A percentile compares a stretch with the other conserved stretches of the same genome.
Conservation (phyloP, 2,797 vertebrate species). For the Setipinna tenuifilis region DNA sequence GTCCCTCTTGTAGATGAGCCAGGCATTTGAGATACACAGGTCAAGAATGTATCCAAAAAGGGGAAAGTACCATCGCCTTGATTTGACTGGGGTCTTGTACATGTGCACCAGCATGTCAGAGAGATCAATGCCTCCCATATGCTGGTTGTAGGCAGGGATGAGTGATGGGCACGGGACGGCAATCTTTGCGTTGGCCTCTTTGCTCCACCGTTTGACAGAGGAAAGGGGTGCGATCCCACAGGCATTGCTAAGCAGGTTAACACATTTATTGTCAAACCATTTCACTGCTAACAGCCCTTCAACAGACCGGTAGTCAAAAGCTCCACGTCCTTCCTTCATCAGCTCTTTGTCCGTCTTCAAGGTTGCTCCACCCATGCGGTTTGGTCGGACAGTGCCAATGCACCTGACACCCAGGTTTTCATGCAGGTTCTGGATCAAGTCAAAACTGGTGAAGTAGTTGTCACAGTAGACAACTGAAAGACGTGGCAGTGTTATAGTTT, state of each 20-base stretch:
- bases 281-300: slow-evolving; percentile 43
- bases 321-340: slow-evolving; percentile 40
- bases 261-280: no score
- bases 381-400: slow-evolving; percentile 41
- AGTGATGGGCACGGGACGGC: slow-evolving; percentile 47
- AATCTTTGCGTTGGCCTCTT: slow-evolving; percentile 27
- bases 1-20: slow-evolving; percentile 42
- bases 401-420: slow-evolving; percentile 36
- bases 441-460: slow-evolving; percentile 46
- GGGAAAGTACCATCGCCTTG: slow-evolving; percentile 44
- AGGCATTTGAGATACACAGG: slow-evolving; percentile 50
- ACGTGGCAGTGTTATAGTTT: slow-evolving; percentile 31
- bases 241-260: slow-evolving; percentile 44
- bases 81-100: slow-evolving; percentile 55
- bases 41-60: slow-evolving; percentile 32
- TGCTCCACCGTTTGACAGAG: slow-evolving; percentile 45
- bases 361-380: slow-evolving; percentile 12
- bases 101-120: slow-evolving; percentile 54
- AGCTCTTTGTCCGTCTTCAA: slow-evolving; percentile 40
- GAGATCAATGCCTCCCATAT: slow-evolving; percentile 53
- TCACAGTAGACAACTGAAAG: slow-evolving; percentile 43
- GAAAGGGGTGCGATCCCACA: no score
- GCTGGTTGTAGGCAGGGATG: slow-evolving; percentile 51
- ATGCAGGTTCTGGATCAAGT: slow-evolving; percentile 43
- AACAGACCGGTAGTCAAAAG: slow-evolving; percentile 43